Evolutionary conservation across 2,888 invertebrate genomes (phyloP).

Genomic region (Cheilosia variabilis): DNA sequence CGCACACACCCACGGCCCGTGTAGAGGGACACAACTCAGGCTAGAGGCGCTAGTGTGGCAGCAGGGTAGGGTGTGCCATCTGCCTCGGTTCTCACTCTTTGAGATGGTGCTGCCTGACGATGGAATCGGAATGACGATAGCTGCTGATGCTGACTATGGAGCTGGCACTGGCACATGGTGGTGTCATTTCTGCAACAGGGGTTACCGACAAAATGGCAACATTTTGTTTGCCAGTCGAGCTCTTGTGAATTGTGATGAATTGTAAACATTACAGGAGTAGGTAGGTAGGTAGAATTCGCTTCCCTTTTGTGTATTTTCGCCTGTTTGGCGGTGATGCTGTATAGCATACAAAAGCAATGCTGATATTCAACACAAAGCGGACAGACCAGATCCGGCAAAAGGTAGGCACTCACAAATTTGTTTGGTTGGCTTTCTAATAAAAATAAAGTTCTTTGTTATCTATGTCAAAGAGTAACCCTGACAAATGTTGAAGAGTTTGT

Average conservation of each 20-base stretch:
- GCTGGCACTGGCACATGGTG: constrained; percentile 29
- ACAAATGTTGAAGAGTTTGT: not conserved
- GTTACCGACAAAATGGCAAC: constrained; percentile 79
- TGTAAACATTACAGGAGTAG: constrained; percentile 70
- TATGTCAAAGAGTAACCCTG: constrained; percentile 15
- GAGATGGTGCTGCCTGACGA: constrained; percentile 46
- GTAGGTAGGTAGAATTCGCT: constrained; percentile 32
- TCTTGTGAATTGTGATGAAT: constrained; percentile 77
- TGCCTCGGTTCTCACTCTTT: constrained; percentile 31
- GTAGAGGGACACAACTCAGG: not conserved
- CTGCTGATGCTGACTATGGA: constrained; percentile 14
- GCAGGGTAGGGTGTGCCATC: constrained; percentile 48
- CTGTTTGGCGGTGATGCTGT: constrained; percentile 32
- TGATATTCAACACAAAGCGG: constrained; percentile 23
- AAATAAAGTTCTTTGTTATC: not conserved
- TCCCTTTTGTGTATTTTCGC: constrained; percentile 11
- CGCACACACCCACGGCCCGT: constrained; percentile 5
- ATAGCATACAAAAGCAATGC: not conserved
- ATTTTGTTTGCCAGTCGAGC: constrained; percentile 78
- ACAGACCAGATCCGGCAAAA: constrained; percentile 12
- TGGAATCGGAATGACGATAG: constrained; percentile 28
- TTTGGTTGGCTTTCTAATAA: not conserved
- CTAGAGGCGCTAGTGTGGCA: constrained; percentile 25
- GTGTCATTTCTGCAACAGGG: constrained; percentile 74
- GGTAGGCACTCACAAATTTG: constrained; percentile 3